phyloP scores from a whole-genome alignment of 2,797 vertebrate species.

The Coluber constrictor region DNA sequence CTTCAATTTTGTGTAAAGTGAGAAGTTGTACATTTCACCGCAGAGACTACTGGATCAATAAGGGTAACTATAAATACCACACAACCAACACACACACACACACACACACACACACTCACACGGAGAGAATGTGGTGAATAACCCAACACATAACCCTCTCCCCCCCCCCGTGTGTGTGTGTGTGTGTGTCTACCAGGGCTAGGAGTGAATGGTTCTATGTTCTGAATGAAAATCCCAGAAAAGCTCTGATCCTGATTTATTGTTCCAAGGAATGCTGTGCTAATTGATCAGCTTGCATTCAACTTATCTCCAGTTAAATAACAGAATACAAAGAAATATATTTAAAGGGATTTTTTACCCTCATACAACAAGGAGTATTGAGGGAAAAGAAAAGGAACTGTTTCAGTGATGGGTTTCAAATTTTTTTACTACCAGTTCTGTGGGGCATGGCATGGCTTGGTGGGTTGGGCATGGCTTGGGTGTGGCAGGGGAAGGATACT shows the following conservation, averaged over 20 bases:
- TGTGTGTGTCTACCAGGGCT: neutral
- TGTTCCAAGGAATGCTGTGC: neutral
- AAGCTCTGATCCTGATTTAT: neutral
- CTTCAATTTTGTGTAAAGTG: neutral
- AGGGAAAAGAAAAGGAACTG: neutral
- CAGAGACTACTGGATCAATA: neutral
- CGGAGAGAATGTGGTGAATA: neutral
- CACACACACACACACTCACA: neutral
- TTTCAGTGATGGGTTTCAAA: neutral
- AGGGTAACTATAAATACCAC: neutral
- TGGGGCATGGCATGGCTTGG: too few relatives aligned
- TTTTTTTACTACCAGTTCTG: too few relatives aligned
- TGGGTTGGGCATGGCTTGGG: too few relatives aligned
- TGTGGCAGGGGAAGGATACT: too few relatives aligned
- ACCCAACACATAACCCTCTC: neutral
- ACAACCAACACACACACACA: rapidly evolving
- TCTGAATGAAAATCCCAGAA: neutral
- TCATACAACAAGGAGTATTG: neutral
- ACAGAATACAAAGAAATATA: neutral
- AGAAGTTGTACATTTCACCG: neutral
- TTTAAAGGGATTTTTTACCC: neutral
- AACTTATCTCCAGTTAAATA: neutral
- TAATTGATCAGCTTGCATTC: neutral
- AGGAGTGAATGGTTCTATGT: neutral
- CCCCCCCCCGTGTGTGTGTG: too few relatives aligned